Conservation (phyloP, 1,140 invertebrate species). For the Platyura marginata region DNA sequence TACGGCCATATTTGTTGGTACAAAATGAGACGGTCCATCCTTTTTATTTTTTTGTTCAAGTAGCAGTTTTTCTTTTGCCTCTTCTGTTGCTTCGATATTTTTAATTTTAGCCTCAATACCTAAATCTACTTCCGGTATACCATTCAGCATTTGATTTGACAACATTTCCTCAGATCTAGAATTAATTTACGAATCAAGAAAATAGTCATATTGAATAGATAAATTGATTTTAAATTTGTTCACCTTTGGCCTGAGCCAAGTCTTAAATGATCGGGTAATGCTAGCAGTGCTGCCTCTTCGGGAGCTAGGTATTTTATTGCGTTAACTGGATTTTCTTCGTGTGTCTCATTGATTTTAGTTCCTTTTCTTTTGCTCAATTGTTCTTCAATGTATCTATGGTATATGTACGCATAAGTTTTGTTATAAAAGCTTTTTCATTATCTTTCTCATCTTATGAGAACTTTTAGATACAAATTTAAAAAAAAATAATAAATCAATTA, state of each 20-base stretch:
- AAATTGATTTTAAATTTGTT: no score
- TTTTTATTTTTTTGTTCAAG: constrained; percentile 80
- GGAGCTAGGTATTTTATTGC: constrained; percentile 55
- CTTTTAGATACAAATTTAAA: no score
- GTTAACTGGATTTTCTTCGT: constrained; percentile 7
- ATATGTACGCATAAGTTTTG: no score
- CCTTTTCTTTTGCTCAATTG: constrained; percentile 78
- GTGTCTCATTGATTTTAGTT: constrained; percentile 14
- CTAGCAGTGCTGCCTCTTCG: constrained; percentile 67
- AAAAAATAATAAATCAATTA: no score
- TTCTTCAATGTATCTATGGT: constrained; percentile 58
- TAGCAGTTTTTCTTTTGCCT: constrained; percentile 82
- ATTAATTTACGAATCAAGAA: neutral
- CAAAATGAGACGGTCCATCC: constrained; percentile 88
- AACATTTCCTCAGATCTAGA: constrained; percentile 88
- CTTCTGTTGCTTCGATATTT: constrained; percentile 96
- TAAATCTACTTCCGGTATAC: constrained; percentile 98
- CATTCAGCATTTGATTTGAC: constrained; percentile 98
- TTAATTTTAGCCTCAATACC: constrained; percentile 96
- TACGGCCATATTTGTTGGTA: constrained; percentile 93
- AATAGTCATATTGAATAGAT: no score
- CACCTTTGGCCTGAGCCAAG: constrained; percentile 60
- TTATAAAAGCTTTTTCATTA: no score
- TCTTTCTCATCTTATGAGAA: no score
- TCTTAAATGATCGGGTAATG: constrained; percentile 72